Conservation (phyloP, 2,888 invertebrate genomes). For the Caenorhabditis zanzibari region DNA sequence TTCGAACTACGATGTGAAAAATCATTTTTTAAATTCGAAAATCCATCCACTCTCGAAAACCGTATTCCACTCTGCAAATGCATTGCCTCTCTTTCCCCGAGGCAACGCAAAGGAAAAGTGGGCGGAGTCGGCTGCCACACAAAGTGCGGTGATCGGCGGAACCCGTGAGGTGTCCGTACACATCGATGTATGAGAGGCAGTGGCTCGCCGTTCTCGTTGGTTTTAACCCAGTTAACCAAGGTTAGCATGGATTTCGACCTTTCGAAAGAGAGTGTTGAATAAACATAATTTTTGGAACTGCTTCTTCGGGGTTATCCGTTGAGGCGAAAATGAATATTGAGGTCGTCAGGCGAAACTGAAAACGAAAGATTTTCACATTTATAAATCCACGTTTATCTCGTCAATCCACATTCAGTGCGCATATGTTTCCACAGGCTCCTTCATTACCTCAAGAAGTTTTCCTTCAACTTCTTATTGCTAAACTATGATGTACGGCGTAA, state of each 20-base stretch:
- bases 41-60: no score
- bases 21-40: no score
- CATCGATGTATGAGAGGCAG: neutral
- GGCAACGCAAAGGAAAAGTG: neutral
- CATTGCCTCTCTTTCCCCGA: neutral
- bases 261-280: slow-evolving; percentile 11
- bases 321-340: slow-evolving; percentile 2
- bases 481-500: slow-evolving; percentile 24
- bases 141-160: neutral
- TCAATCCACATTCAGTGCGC: no score
- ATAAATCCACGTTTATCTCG: neutral
- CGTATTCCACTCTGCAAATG: neutral
- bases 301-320: slow-evolving; percentile 10
- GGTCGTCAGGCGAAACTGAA: neutral
- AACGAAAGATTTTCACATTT: no score
- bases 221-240: slow-evolving; percentile 22
- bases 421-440: no score
- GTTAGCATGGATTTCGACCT: slow-evolving; percentile 20
- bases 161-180: neutral
- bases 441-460: neutral
- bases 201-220: neutral
- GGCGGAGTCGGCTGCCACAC: neutral
- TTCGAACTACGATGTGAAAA: no score
- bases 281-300: neutral
- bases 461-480: neutral